phyloP scores from a whole-genome alignment of 2,888 invertebrate species.

The Macrosoma leucophasiata region DNA sequence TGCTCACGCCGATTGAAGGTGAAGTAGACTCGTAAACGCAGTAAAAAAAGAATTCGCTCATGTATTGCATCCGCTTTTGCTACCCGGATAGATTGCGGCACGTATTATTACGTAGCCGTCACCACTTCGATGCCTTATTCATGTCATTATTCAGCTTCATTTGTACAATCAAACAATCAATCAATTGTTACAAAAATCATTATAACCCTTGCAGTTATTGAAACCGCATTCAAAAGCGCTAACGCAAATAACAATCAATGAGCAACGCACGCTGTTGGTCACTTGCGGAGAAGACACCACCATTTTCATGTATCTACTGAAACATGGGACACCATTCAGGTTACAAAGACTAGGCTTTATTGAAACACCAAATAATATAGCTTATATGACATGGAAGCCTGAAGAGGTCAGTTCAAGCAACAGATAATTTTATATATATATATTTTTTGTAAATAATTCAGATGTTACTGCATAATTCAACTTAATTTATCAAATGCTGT shows the following conservation, averaged over 20 bases:
- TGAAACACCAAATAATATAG: slow-evolving; percentile 76
- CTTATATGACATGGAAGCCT: slow-evolving; percentile 82
- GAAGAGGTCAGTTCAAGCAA: slow-evolving; percentile 46
- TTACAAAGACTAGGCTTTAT: slow-evolving; percentile 82
- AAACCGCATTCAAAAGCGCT: slow-evolving; percentile 82
- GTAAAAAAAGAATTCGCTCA: too few relatives aligned
- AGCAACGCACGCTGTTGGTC: slow-evolving; percentile 73
- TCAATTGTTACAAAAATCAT: too few relatives aligned
- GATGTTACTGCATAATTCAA: not conserved
- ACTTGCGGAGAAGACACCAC: slow-evolving; percentile 81
- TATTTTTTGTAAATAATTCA: slow-evolving; percentile 1
- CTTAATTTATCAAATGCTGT: not conserved
- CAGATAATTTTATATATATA: not conserved
- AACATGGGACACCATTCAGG: slow-evolving; percentile 49
- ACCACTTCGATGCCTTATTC: too few relatives aligned
- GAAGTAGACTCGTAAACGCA: too few relatives aligned
- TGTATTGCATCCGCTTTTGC: too few relatives aligned
- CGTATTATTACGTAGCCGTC: too few relatives aligned
- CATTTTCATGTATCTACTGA: slow-evolving; percentile 79
- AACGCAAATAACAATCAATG: slow-evolving; percentile 77
- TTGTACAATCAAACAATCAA: too few relatives aligned
- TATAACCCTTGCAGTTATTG: slow-evolving; percentile 56
- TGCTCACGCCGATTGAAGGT: too few relatives aligned
- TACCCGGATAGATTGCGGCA: too few relatives aligned
- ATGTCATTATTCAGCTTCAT: too few relatives aligned